A percentile compares a stretch with the other conserved stretches of the same genome.
These are phyloP conservation scores for Cervus canadensis DNA, from an alignment of 2,113 vertebrate species.

Conservation along the genomic window DNA sequence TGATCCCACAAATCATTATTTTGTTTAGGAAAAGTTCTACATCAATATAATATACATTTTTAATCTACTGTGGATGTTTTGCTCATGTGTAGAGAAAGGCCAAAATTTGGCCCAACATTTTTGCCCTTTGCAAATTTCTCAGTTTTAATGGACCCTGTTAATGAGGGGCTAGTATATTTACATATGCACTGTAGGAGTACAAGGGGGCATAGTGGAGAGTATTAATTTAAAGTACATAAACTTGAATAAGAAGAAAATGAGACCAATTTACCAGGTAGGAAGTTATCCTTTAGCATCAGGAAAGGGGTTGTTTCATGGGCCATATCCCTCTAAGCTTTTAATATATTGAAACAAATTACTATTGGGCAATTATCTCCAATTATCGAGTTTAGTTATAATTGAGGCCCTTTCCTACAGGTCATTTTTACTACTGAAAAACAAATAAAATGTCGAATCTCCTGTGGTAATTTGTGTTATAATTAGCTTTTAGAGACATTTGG, in stretches of 20 bases:
- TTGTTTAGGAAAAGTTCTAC: neutral
- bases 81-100: neutral
- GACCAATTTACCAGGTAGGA: neutral
- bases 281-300: conserved; percentile 21
- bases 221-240: neutral
- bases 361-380: conserved; percentile 6
- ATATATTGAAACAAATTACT: conserved; percentile 38
- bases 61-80: neutral
- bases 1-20: neutral
- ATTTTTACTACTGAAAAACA: conserved; percentile 35
- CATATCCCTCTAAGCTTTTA: conserved; percentile 27
- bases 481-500: neutral
- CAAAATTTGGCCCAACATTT: neutral
- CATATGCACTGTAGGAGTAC: neutral
- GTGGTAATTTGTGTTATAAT: neutral
- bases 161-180: neutral
- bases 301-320: conserved; percentile 19
- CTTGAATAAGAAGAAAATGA: neutral
- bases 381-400: conserved; percentile 30
- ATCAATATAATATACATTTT: neutral
- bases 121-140: neutral
- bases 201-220: neutral
- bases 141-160: neutral
- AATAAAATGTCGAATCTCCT: neutral
- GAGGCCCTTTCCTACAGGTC: neutral